Conservation (phyloP, 2,797 vertebrate species). For the Melanotaenia parkinsoni region DNA sequence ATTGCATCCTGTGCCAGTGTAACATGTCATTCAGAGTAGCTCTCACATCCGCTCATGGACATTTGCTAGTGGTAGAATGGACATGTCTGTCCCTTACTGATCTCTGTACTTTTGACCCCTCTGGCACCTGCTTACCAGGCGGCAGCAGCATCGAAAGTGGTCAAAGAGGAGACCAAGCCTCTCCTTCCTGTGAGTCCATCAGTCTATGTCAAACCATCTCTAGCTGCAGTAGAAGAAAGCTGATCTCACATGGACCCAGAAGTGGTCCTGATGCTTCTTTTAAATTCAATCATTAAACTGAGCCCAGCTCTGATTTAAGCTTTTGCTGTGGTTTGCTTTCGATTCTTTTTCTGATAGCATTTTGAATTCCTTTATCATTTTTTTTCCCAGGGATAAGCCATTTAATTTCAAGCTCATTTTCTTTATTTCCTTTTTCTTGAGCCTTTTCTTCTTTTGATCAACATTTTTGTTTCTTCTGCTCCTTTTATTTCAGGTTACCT, state of each 20-base stretch:
- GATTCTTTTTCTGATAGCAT: conserved; percentile 22
- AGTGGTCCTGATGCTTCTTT: conserved; percentile 35
- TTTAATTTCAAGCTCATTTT: conserved; percentile 27
- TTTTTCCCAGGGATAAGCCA: conserved; percentile 11
- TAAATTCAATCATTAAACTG: conserved; percentile 49
- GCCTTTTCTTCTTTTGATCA: conserved; percentile 38
- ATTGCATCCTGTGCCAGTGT: conserved; percentile 13
- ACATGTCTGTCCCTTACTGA: conserved; percentile 62
- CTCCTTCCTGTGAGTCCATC: conserved; percentile 82
- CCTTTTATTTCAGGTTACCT: conserved; percentile 78
- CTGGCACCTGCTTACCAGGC: conserved; percentile 87
- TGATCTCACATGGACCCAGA: conserved; percentile 8
- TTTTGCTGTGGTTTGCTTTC: conserved; percentile 44
- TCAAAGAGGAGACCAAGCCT: conserved; percentile 86
- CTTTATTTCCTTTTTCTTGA: conserved; percentile 13
- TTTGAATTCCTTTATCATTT: conserved; percentile 13
- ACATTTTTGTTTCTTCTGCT: conserved; percentile 45
- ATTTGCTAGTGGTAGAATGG: conserved; percentile 53
- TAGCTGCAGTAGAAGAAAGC: conserved; percentile 42
- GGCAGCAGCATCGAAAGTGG: conserved; percentile 84
- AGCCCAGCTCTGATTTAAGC: conserved; percentile 35
- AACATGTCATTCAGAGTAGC: conserved; percentile 21
- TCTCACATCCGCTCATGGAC: conserved; percentile 34
- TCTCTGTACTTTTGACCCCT: conserved; percentile 69
- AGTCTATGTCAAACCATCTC: conserved; percentile 43